Evolutionary conservation across 2,797 vertebrate genomes (phyloP).

Genomic region (Peromyscus aztecus): DNA sequence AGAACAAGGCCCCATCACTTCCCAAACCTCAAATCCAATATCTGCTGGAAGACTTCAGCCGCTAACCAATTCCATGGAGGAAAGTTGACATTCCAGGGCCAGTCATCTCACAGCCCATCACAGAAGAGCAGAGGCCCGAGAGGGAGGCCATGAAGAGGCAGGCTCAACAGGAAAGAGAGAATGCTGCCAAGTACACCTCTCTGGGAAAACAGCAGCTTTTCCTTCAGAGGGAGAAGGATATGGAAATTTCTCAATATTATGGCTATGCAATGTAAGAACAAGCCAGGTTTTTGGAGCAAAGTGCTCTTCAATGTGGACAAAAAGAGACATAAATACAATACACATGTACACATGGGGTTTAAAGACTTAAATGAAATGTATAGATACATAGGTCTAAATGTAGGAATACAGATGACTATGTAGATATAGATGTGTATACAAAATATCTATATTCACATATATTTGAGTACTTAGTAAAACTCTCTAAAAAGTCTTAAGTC

Average conservation of each 20-base stretch:
- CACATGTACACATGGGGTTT: too few species aligned
- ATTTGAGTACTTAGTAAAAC: not conserved
- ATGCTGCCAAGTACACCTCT: not conserved
- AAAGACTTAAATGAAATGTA: too few species aligned
- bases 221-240: not conserved
- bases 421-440: not conserved
- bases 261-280: too few species aligned
- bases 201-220: not conserved
- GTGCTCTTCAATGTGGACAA: too few species aligned
- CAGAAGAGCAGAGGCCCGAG: not conserved
- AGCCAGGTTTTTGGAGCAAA: too few species aligned
- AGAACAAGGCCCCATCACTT: not conserved
- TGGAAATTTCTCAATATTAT: too few species aligned
- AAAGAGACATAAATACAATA: too few species aligned
- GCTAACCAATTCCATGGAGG: not conserved
- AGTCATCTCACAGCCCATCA: not conserved
- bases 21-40: too few species aligned
- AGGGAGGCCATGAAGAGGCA: not conserved
- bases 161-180: not conserved
- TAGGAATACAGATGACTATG: not conserved
- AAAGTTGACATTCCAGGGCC: not conserved
- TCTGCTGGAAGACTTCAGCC: not conserved
- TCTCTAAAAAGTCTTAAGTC: too few species aligned
- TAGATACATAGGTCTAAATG: too few species aligned
- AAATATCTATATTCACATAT: not conserved